phyloP scores from a whole-genome alignment of 2,888 invertebrate species.

The Ypsolopha sequella region DNA sequence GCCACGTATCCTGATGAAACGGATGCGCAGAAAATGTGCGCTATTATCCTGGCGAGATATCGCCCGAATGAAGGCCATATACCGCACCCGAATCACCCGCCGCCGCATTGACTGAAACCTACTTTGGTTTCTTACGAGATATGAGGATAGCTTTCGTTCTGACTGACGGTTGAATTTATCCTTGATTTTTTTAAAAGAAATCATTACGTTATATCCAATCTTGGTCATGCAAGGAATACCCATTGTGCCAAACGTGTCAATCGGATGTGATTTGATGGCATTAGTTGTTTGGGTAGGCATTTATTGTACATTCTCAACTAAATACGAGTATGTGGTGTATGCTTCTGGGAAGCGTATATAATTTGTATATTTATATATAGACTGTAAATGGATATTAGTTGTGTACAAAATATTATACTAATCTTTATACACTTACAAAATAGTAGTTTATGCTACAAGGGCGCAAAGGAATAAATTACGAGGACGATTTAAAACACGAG shows the following conservation, averaged over 20 bases:
- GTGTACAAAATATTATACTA: constrained; percentile 27
- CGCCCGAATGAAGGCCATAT: constrained; percentile 48
- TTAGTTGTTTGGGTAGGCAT: constrained; percentile 9
- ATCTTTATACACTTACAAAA: not conserved
- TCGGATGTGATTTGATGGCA: constrained; percentile 4
- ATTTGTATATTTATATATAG: constrained; percentile 24
- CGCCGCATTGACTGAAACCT: not conserved
- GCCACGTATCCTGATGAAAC: constrained; percentile 89
- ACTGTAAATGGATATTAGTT: constrained; percentile 21
- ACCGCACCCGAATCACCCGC: constrained; percentile 22
- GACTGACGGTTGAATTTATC: constrained; percentile 23
- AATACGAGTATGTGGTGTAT: constrained; percentile 13
- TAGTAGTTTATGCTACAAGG: too few relatives aligned
- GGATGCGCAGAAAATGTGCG: constrained; percentile 91
- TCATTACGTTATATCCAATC: constrained; percentile 32
- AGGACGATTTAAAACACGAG: too few relatives aligned
- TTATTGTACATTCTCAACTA: constrained; percentile 14
- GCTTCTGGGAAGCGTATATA: constrained; percentile 51
- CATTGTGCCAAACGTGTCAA: constrained; percentile 4
- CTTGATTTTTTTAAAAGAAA: constrained; percentile 41
- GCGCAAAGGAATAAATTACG: too few relatives aligned
- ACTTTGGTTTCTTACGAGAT: not conserved
- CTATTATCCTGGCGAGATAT: constrained; percentile 83
- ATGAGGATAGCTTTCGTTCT: not conserved
- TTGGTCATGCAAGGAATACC: constrained; percentile 6